Conservation (phyloP, 2,888 invertebrate genomes). For the Diadromus collaris region DNA sequence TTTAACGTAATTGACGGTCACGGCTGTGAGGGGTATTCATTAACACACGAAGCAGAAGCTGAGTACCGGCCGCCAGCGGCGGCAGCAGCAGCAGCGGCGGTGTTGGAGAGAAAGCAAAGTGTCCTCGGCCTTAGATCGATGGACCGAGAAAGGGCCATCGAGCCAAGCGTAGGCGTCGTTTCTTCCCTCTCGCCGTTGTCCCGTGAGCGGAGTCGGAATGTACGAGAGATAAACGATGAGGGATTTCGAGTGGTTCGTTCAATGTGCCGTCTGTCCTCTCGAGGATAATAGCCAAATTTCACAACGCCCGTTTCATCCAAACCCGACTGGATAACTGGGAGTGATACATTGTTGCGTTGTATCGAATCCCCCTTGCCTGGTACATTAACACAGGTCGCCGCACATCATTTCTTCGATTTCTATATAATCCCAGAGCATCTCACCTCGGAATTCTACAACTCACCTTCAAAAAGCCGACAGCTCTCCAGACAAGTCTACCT, state of each 20-base stretch:
- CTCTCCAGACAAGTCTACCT: not conserved
- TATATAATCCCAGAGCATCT: not conserved
- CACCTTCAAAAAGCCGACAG: conserved; percentile 6
- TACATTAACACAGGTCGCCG: conserved; percentile 1
- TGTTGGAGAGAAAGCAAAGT: conserved; percentile 17
- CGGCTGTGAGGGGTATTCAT: conserved; percentile 68
- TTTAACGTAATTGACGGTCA: conserved; percentile 69
- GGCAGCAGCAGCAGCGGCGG: not conserved
- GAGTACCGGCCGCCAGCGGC: conserved; percentile 7
- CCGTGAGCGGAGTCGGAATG: conserved; percentile 2
- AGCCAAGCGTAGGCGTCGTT: conserved; percentile 20
- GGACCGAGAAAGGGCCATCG: conserved; percentile 45
- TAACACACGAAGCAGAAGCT: conserved; percentile 62
- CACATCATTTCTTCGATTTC: conserved; percentile 35
- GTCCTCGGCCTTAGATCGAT: conserved; percentile 42
- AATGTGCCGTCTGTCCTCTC: conserved; percentile 18
- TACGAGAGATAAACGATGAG: conserved; percentile 15
- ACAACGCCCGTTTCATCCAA: conserved; percentile 19
- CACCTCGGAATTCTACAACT: conserved; percentile 3
- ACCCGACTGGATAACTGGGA: conserved; percentile 15
- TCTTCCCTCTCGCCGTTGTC: conserved; percentile 21
- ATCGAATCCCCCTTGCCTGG: not conserved
- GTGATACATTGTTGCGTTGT: conserved; percentile 42
- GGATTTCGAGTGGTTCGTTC: conserved; percentile 22
- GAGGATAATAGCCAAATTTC: conserved; percentile 29